phyloP scores from a whole-genome alignment of 2,797 vertebrate species.

The Onychomys arenicola region DNA sequence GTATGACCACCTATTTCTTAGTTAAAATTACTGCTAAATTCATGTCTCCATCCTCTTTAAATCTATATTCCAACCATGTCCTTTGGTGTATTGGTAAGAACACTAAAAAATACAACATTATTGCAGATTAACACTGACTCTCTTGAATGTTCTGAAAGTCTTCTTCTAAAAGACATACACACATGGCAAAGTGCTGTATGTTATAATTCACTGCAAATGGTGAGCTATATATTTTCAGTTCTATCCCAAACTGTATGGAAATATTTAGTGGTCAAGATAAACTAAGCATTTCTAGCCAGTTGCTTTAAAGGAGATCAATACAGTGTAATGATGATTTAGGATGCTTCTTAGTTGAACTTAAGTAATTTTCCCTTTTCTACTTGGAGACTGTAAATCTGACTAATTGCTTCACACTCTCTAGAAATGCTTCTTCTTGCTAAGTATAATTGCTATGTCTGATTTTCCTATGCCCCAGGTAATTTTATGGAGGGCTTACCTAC shows the following conservation, averaged over 20 bases:
- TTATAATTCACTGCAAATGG: conserved; percentile 51
- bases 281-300: conserved; percentile 60
- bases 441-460: conserved; percentile 74
- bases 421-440: conserved; percentile 72
- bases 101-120: conserved; percentile 43
- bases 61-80: background rate
- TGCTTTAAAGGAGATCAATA: conserved; percentile 68
- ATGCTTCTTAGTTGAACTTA: conserved; percentile 70
- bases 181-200: background rate
- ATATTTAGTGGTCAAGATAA: conserved; percentile 72
- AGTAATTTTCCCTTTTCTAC: conserved; percentile 76
- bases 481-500: conserved; percentile 71
- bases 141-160: conserved; percentile 12
- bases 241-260: conserved; percentile 56
- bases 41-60: background rate
- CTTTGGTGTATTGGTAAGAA: conserved; percentile 47
- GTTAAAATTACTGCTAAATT: background rate
- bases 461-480: conserved; percentile 37
- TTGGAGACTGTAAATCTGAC: conserved; percentile 78
- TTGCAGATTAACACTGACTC: background rate
- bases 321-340: conserved; percentile 76
- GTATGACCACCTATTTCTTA: conserved; percentile 6
- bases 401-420: conserved; percentile 69
- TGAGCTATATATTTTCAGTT: background rate
- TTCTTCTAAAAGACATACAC: conserved; percentile 37